Conservation (phyloP, 2,113 vertebrate genomes). For the Podilymbus podiceps region DNA sequence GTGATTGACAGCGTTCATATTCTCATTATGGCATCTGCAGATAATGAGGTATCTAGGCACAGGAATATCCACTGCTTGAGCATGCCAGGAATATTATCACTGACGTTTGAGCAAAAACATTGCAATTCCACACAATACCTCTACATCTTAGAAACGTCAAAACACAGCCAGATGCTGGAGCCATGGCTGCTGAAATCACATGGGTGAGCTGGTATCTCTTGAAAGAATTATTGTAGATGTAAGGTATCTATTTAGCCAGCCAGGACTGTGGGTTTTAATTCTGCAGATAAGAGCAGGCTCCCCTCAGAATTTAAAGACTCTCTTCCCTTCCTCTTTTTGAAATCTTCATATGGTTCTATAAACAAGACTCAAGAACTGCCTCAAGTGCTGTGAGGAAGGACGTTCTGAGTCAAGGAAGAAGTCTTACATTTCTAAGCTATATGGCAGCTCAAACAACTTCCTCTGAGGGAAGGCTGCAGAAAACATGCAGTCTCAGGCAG, state of each 20-base stretch:
- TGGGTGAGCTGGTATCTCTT: conserved; percentile 59
- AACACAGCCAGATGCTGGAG: conserved; percentile 74
- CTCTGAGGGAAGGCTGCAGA: background rate
- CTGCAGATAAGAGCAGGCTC: background rate
- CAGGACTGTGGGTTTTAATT: conserved; percentile 49
- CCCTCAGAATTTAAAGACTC: background rate
- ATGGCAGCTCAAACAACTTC: background rate
- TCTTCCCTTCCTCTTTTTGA: background rate
- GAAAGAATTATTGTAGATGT: conserved; percentile 42
- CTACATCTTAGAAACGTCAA: conserved; percentile 73
- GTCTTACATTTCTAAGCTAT: background rate
- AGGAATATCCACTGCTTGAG: conserved; percentile 66
- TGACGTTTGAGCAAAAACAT: conserved; percentile 72
- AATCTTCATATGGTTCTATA: background rate
- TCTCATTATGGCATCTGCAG: conserved; percentile 73
- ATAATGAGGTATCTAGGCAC: conserved; percentile 73
- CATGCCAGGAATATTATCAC: conserved; percentile 76
- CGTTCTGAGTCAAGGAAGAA: background rate
- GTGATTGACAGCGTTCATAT: conserved; percentile 75
- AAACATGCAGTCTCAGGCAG: background rate
- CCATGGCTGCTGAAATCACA: conserved; percentile 63
- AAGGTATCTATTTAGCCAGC: conserved; percentile 51
- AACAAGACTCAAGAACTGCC: background rate
- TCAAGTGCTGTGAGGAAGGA: background rate
- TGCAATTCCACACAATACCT: conserved; percentile 68